A percentile compares a stretch with the other conserved stretches of the same genome.
These are phyloP conservation scores for Anagrus nilaparvatae DNA, from an alignment of 1,140 invertebrate genomes.

Conservation along the genomic window DNA sequence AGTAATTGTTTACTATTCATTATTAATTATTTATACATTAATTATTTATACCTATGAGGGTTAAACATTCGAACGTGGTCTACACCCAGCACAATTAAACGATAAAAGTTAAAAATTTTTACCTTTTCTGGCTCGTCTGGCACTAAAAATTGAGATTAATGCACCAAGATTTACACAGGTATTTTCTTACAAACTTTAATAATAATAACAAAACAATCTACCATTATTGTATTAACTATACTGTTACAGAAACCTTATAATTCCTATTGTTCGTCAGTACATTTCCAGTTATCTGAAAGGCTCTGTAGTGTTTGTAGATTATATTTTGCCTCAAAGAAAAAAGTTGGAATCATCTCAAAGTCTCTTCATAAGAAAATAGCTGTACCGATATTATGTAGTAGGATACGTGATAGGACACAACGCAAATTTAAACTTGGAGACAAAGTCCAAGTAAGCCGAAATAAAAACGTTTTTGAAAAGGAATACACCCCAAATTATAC, in stretches of 20 bases:
- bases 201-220: neutral
- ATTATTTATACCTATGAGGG: neutral
- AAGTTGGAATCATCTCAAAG: neutral
- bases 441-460: too few species aligned
- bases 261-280: neutral
- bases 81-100: neutral
- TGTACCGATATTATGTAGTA: neutral
- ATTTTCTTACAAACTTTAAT: neutral
- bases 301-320: neutral
- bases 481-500: too few species aligned
- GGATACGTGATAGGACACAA: too few species aligned
- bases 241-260: neutral
- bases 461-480: too few species aligned
- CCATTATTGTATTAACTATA: neutral
- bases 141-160: neutral
- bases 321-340: neutral
- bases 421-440: too few species aligned
- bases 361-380: neutral
- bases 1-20: too few species aligned
- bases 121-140: neutral
- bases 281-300: neutral
- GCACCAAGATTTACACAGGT: neutral
- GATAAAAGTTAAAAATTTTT: neutral
- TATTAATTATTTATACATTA: too few species aligned
- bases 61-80: neutral